Percentiles rank a stretch among this genome's conserved stretches.
Evolutionary conservation across 37 sponge, comb jelly and placozoan species (phyloP).

Genomic region (Chondrilla cf. caribensis): DNA sequence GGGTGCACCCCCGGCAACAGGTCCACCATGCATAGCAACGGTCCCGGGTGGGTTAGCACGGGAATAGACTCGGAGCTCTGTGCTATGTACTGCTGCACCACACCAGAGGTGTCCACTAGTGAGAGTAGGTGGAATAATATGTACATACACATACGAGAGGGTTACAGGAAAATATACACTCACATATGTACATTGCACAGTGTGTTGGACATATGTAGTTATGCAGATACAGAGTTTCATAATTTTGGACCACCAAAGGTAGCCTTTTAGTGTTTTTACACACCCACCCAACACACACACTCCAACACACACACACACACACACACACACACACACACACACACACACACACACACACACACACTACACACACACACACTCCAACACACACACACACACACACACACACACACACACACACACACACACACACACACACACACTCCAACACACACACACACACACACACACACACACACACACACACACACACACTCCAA

Average conservation of each 20-base stretch:
- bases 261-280: too few species aligned
- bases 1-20: conserved; percentile 65
- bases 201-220: background rate
- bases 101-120: background rate
- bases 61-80: background rate
- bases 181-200: too few species aligned
- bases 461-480: too few species aligned
- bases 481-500: background rate
- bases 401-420: conserved; percentile 8
- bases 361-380: background rate
- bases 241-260: too few species aligned
- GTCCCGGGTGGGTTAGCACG: conserved; percentile 64
- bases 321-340: conserved; percentile 17
- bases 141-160: background rate
- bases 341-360: background rate
- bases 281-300: background rate
- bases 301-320: background rate
- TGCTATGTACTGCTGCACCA: background rate
- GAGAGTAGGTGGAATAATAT: background rate
- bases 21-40: conserved; percentile 74
- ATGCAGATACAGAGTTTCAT: background rate
- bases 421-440: background rate
- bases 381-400: background rate
- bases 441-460: background rate
- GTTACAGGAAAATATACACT: background rate